These are phyloP conservation scores for Tineola bisselliella DNA, from an alignment of 2,888 invertebrate genomes.

Conservation along the genomic window DNA sequence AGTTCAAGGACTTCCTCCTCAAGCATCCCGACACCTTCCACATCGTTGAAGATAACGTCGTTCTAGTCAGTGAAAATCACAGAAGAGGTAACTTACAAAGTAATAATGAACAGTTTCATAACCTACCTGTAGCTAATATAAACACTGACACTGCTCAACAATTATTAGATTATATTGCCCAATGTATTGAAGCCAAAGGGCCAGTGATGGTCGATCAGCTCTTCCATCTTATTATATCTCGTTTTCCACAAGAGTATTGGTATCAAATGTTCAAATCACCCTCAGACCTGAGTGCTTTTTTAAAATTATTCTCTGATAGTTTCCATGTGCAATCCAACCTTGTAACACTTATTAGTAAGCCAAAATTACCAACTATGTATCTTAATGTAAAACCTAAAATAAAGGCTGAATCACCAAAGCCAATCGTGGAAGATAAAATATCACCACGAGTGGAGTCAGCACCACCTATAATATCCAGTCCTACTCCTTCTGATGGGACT, in stretches of 20 bases:
- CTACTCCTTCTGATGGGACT: slow-evolving; percentile 56
- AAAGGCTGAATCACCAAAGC: slow-evolving; percentile 64
- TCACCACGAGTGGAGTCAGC: slow-evolving; percentile 39
- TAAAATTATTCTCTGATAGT: slow-evolving; percentile 92
- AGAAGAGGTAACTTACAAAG: slow-evolving; percentile 74
- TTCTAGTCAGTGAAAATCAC: slow-evolving; percentile 76
- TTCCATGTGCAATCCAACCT: slow-evolving; percentile 94
- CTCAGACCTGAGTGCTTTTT: slow-evolving; percentile 87
- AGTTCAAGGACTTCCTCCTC: slow-evolving; percentile 89
- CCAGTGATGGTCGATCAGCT: slow-evolving; percentile 88
- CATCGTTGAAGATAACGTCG: slow-evolving; percentile 85
- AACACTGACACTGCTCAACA: slow-evolving; percentile 86
- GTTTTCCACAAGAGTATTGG: slow-evolving; percentile 82
- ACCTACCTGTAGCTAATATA: slow-evolving; percentile 79
- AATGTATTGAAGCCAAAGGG: slow-evolving; percentile 82
- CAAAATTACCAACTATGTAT: slow-evolving; percentile 73
- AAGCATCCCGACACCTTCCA: slow-evolving; percentile 88
- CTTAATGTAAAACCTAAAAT: slow-evolving; percentile 58
- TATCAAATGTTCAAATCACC: slow-evolving; percentile 90
- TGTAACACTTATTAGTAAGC: slow-evolving; percentile 82
- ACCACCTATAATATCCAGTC: slow-evolving; percentile 47
- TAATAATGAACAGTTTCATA: slow-evolving; percentile 73
- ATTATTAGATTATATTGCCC: slow-evolving; percentile 82
- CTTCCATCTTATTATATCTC: slow-evolving; percentile 81
- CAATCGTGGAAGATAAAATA: slow-evolving; percentile 46